A percentile compares a stretch with the other conserved stretches of the same genome.
Conservation (phyloP, 1,140 invertebrate genomes). For the Zaprionus kolodkinae region DNA sequence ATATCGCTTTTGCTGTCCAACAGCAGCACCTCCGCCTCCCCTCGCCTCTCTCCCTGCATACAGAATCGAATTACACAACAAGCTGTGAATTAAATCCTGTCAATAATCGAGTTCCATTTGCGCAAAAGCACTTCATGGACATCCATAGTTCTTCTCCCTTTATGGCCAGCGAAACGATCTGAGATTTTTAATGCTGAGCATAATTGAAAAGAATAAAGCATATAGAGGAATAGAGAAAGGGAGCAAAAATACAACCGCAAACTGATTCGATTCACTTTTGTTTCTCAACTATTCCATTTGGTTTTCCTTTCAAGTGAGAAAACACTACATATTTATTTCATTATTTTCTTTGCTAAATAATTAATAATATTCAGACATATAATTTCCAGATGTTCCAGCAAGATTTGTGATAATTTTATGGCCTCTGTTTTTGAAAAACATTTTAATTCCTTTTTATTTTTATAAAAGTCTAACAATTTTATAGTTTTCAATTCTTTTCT, state of each 20-base stretch:
- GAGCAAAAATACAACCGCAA: neutral
- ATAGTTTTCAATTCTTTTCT: no score
- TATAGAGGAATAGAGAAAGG: neutral
- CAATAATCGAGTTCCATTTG: constrained; percentile 42
- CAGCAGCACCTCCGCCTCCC: no score
- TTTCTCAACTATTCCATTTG: neutral
- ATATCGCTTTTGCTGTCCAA: constrained; percentile 6
- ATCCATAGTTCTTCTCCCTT: neutral
- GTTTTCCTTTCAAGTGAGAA: neutral
- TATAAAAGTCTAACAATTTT: no score
- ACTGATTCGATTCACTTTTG: neutral
- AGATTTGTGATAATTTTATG: no score
- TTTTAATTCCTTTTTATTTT: no score
- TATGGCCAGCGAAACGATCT: neutral
- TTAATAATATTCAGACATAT: no score
- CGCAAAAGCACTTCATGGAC: constrained; percentile 4
- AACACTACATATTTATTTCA: neutral
- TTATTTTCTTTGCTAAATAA: neutral
- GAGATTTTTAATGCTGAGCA: neutral
- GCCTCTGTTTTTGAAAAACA: no score
- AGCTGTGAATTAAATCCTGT: constrained; percentile 46
- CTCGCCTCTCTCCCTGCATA: no score
- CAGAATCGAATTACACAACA: constrained; percentile 47
- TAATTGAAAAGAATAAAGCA: neutral
- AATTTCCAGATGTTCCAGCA: no score